Base-by-base conservation (phyloP, 2,797 vertebrate genomes). In the Xenentodon cancila region DNA sequence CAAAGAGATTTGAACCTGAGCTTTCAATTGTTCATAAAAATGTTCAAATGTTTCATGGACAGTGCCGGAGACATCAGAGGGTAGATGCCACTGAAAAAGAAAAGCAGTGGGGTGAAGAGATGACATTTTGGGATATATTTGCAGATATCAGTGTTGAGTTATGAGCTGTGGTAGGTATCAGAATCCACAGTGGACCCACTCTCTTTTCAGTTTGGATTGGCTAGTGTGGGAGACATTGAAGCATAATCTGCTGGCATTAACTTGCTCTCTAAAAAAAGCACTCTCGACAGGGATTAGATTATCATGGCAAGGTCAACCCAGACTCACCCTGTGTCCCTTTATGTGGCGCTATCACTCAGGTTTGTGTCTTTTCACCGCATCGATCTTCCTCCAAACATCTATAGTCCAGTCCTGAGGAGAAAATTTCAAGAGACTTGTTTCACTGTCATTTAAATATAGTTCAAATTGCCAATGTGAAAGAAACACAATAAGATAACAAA, bases 241-340 rank as follows among this genome's bases (percentile, higher is more conserved):
- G 88, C 87, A 88, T 94, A 94, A 94, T 94, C 93, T 92, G 91
- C 80, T 76, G 84, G 92, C 90, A 94, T 93, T 93, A 93, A 93
- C 89, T 93, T 94, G 91, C 91, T 90, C 91, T 94, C 92, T 94
- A 93, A 93, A 94, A 94, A 94, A 94, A 94, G 92, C 91, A 90
- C 91, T 92, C 91, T 93, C 88, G 78, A 92, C 91, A 90, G 90
- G 92, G 93, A 93, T 94, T 93, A 93, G 92, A 93, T 93, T 93
- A 93, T 92, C 92, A 92, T 89, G 85, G 90, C 91, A 91, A 93
- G 91, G 92, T 92, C 92, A 92, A 80, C 84, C 86, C 84, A 87
- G 85, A 91, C 87, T 84, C 84, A 53, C 84, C 82, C 73, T 77
- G 82, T 87, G 85, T 87, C 84, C 73, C 83, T 84, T 82, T 71